Evolutionary conservation across 1,140 invertebrate species (phyloP).

Genomic region (Semibalanus balanoides): DNA sequence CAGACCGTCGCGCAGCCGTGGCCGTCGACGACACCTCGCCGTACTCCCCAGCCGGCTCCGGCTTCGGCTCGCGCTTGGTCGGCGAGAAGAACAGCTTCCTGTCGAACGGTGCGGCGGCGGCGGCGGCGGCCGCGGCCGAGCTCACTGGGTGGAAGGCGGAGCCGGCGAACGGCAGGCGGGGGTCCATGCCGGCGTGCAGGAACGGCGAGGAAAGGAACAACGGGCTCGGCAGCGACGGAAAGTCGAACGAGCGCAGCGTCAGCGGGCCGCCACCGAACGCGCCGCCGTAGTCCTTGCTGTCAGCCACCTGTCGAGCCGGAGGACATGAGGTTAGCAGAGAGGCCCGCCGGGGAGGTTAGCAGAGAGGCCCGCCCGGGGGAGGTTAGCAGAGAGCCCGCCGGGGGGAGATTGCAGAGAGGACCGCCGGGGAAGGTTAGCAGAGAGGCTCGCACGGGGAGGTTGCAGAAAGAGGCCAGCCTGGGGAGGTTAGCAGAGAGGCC

Average conservation of each 20-base stretch:
- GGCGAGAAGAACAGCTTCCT: background rate
- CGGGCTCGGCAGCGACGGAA: background rate
- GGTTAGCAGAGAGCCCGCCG: too few species aligned
- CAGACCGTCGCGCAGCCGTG: too few species aligned
- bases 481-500: too few species aligned
- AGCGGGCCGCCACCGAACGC: background rate
- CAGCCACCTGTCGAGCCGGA: background rate
- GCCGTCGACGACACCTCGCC: slow-evolving; percentile 1
- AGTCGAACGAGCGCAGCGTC: background rate
- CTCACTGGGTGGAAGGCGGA: background rate
- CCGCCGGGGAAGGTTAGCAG: too few species aligned
- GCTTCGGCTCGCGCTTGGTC: background rate
- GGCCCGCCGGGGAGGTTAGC: too few species aligned
- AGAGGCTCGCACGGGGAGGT: too few species aligned
- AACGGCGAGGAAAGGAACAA: background rate
- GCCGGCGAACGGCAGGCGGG: background rate
- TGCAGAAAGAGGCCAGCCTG: too few species aligned
- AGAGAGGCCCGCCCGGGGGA: too few species aligned
- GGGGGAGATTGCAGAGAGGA: too few species aligned
- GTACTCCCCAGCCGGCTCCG: background rate
- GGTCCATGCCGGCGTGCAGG: background rate
- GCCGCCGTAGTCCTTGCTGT: background rate
- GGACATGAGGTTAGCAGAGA: background rate
- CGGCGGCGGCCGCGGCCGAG: background rate
- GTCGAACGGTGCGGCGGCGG: background rate